Base-by-base conservation (phyloP, 2,888 invertebrate genomes). In the Calephelis perditalis region DNA sequence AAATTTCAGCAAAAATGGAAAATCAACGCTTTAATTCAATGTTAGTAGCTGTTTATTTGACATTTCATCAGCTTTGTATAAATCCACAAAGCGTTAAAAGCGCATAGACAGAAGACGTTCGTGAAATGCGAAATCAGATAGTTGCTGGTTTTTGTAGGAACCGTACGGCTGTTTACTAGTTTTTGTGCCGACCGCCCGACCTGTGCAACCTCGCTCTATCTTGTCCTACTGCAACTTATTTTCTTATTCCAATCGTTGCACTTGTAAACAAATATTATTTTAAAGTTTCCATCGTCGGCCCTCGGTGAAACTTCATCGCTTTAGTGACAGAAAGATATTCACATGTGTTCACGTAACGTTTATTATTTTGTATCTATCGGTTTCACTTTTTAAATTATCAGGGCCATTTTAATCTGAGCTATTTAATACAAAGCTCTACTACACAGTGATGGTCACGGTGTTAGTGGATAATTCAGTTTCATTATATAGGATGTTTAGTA, bases 101-200 rank as follows among this genome's bases (percentile, higher is more conserved):
- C 56, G 56, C 46, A 40, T 26, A 60, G 63, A 64, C 56, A 59
- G 68, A 65, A 60, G 73, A 75, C 72, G 76, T 68, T 81, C 81
- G 81, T 81, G 80, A 81, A 80, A 81, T 80, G 78, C 73, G 73
- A 81, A 75, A 81, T 81, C 82, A 78, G 82, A 82, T 82, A 79
- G 56, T 68, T 67, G 44, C 62, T 69, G 70, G 75, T 79, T 79
- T 79, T 80, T 78, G 73, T 73, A 58, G 65, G 70, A 70, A 69
- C 66, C 71, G 72, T 72, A 72, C 72, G 63, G 62, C 65, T 69
- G 71, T 74, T 72, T 71, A 55, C 67, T 69, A 72, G 59, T 64
- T 62, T 65, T 64, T 64, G 58, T 66, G 65, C 65, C 62, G 65
- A 65, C 67, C 65, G 67, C 70, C 65, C 64, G 67, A 54, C 57